Conservation (phyloP, 2,113 vertebrate genomes). For the Apaloderma vittatum region DNA sequence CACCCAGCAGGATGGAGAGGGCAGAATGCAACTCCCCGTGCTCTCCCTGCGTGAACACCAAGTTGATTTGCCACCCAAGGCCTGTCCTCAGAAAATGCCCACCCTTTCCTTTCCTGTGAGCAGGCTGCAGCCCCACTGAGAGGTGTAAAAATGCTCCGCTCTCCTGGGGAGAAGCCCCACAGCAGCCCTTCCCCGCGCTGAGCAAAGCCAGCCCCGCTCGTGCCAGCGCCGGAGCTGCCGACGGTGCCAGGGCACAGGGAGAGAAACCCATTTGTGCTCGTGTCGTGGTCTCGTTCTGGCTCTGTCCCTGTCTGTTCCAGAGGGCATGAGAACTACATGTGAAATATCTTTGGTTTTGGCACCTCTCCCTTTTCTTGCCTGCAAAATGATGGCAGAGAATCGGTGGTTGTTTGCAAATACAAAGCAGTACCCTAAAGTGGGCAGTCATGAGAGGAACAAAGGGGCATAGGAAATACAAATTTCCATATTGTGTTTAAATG, state of each 20-base stretch:
- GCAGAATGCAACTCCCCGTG: rapidly evolving
- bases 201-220: rapidly evolving
- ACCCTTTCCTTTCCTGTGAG: neutral
- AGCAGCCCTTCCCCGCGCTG: rapidly evolving
- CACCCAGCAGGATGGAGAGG: neutral
- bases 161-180: neutral
- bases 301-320: neutral
- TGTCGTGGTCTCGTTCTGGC: neutral
- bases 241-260: neutral
- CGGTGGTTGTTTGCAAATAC: neutral
- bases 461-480: neutral
- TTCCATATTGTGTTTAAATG: neutral
- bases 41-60: no score
- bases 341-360: conserved; percentile 23
- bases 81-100: neutral
- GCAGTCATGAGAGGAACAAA: neutral
- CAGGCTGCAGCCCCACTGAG: neutral
- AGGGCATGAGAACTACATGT: neutral
- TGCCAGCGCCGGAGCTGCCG: neutral
- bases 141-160: neutral
- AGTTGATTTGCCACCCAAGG: neutral
- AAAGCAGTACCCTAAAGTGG: neutral
- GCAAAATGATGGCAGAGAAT: neutral
- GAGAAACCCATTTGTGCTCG: neutral
- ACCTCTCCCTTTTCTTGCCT: neutral